phyloP scores from a whole-genome alignment of 2,888 invertebrate genomes.

The Pristionchus fissidentatus region DNA sequence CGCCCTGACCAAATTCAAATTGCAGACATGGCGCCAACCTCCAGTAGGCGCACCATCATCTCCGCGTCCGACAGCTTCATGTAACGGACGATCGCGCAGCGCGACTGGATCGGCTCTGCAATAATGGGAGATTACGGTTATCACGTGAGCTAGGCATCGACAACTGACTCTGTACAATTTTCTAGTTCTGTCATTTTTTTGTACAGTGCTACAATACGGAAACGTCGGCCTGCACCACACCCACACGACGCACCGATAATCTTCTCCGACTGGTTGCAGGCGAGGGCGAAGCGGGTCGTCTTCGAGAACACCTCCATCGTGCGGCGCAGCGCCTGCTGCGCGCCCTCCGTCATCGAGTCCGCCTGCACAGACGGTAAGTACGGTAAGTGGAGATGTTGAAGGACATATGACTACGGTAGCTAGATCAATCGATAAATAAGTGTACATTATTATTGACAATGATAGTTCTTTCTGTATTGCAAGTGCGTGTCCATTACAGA shows the following conservation, averaged over 20 bases:
- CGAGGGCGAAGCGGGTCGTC: slow-evolving; percentile 96
- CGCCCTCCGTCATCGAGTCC: slow-evolving; percentile 94
- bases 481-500: background rate
- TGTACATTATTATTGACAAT: background rate
- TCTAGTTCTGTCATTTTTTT: background rate
- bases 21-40: slow-evolving; percentile 78
- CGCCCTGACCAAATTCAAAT: background rate
- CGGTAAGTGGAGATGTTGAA: background rate
- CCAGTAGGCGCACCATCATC: slow-evolving; percentile 86
- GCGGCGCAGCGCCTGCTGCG: slow-evolving; percentile 90
- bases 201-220: background rate
- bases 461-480: background rate
- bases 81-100: slow-evolving; percentile 96
- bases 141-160: background rate
- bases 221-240: slow-evolving; percentile 1
- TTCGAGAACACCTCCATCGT: slow-evolving; percentile 99
- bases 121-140: background rate
- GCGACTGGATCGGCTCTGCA: slow-evolving; percentile 93
- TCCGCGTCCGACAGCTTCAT: slow-evolving; percentile 91
- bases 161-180: background rate
- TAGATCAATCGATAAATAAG: background rate
- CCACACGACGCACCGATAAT: slow-evolving; percentile 82
- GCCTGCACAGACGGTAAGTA: slow-evolving; percentile 53
- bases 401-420: background rate
- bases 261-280: slow-evolving; percentile 97